Evolutionary conservation across 2,888 invertebrate genomes (phyloP), one percentile per base, ranked within the genome.

Genomic region (Agrochola circellaris): DNA sequence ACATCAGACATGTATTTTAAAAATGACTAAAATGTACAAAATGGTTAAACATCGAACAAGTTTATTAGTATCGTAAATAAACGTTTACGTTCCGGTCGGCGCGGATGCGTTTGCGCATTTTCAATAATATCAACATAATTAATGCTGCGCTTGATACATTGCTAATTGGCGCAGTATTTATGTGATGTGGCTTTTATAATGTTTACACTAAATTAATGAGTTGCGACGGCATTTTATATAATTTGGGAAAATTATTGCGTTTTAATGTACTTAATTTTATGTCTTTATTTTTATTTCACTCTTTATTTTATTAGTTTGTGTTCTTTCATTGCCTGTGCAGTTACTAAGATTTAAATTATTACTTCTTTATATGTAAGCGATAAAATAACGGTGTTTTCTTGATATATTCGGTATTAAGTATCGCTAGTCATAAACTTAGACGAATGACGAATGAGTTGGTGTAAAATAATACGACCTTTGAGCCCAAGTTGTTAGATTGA

Each of bases 121-220:
- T 84, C 86, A 87, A 90, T 85, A 87, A 90, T 85, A 86, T 89
- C 88, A 87, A 86, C 77, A 83, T 84, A 85, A 86, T 89, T 87
- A 88, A 87, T 89, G 82, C 82, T 87, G 84, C 75, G 81, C 79
- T 89, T 89, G 89, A 89, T 88, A 89, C 86, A 90, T 88, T 83
- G 81, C 87, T 87, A 90, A 90, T 90, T 91, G 89, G 87, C 75
- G 74, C 81, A 68, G 82, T 85, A 85, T 89, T 91, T 88, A 89
- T 88, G 83, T 81, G 85, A 70, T 84, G 69, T 79, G 77, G 69
- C 38, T 71, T 88, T 87, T 87, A 87, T 84, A 84, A 82, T 83
- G 81, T 83, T 84, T 79, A 86, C 83, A 80, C 75, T 77, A 81
- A 87, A 84, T 86, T 87, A 79, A 84, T 85, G 85, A 79, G 73